Evolutionary conservation across 1,140 invertebrate species (phyloP).

Genomic region (Drosophila ficusphila): DNA sequence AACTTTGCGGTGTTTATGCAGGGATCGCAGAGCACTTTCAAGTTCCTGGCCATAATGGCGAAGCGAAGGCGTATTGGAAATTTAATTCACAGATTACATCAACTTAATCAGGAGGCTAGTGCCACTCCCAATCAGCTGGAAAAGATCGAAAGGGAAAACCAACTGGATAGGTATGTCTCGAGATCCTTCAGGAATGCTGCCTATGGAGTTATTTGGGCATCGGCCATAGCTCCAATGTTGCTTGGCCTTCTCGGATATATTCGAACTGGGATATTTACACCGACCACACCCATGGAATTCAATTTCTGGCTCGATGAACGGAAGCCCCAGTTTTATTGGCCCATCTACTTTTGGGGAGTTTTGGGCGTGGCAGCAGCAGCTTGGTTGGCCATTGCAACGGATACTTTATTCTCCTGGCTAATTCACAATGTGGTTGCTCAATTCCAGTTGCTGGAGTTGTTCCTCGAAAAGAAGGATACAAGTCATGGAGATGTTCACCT

Average conservation of each 20-base stretch:
- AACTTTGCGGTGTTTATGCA: slow-evolving; percentile 38
- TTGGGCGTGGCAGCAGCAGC: slow-evolving; percentile 27
- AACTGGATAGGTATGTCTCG: slow-evolving; percentile 29
- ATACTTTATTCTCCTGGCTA: slow-evolving; percentile 58
- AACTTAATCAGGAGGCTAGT: slow-evolving; percentile 8
- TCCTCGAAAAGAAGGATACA: neutral
- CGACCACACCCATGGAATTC: slow-evolving; percentile 54
- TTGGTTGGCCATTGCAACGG: slow-evolving; percentile 30
- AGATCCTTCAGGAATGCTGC: slow-evolving; percentile 29
- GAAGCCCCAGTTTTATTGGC: slow-evolving; percentile 25
- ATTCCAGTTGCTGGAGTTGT: slow-evolving; percentile 40
- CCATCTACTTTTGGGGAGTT: slow-evolving; percentile 46
- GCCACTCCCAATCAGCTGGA: neutral
- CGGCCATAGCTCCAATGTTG: slow-evolving; percentile 23
- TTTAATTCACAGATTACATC: slow-evolving; percentile 28
- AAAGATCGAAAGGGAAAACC: slow-evolving; percentile 25
- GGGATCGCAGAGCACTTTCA: slow-evolving; percentile 32
- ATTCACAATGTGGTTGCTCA: slow-evolving; percentile 49
- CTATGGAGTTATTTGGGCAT: slow-evolving; percentile 16
- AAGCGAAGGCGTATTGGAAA: slow-evolving; percentile 20
- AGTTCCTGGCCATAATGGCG: slow-evolving; percentile 24
- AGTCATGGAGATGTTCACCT: slow-evolving; percentile 1
- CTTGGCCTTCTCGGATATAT: slow-evolving; percentile 13
- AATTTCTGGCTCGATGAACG: slow-evolving; percentile 51
- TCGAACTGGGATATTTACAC: slow-evolving; percentile 2